Evolutionary conservation across 1,140 invertebrate species (phyloP), one percentile per base, ranked within the genome.

Genomic region (Telenomus remus): DNA sequence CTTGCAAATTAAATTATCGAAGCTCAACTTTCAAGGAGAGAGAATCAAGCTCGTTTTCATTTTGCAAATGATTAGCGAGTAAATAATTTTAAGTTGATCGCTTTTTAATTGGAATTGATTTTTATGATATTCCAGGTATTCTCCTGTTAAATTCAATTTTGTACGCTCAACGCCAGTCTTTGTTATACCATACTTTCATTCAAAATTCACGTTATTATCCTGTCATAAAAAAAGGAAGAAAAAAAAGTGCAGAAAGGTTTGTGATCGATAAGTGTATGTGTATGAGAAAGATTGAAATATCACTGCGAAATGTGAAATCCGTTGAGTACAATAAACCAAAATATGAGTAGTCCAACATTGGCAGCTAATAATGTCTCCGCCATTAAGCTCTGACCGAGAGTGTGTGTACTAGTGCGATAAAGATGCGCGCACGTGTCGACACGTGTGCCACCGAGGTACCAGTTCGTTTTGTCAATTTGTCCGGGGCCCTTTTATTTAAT

Each of bases 401-500:
- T n/a, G n/a, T n/a, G n/a, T n/a, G n/a, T 55, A 63, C 51, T n/a
- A 16, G 37, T 34, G 54, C 55, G 37, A 49, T 48, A 59, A 59
- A 61, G 49, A 71, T 49, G 19, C 19, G 19, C 61, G 61, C 75
- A 71, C 68, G 75, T 72, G 76, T 44, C 53, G 35, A 47, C 69
- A 61, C 74, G 77, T 63, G 68, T 55, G 59, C 35, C 51, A 59
- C 19, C 19, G 64, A 50, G 14, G n/a, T 65, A 66, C 59, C 54
- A 59, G 72, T 64, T 76, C 80, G 50, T 80, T 79, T 76, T 63
- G 68, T 61, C 82, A 77, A 83, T 82, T 79, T 74, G 68, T 27
- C n/a, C 19, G 19, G 1, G 19, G 19, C 75, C 78, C 81, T 84
- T 85, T 87, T 84, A 86, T 87, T 87, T 86, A 86, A 87, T 87